These are phyloP conservation scores for Drosophila funebris DNA, from an alignment of 1,140 invertebrate genomes.

Conservation along the genomic window DNA sequence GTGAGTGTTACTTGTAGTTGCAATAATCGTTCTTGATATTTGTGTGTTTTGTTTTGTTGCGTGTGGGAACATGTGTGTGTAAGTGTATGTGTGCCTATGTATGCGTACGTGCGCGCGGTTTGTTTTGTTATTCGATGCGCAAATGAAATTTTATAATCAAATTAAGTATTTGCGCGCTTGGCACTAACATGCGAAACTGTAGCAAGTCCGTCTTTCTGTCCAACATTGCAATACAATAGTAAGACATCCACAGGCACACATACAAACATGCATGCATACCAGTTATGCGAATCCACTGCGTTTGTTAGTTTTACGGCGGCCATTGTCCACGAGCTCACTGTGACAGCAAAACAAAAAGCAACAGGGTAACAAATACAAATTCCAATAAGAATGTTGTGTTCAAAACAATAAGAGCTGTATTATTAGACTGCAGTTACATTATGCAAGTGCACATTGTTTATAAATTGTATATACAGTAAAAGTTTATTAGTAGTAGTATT, in stretches of 20 bases:
- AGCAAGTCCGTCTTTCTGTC: background rate
- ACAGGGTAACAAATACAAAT: constrained; percentile 5
- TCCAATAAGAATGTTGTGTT: background rate
- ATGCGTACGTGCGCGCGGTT: constrained; percentile 45
- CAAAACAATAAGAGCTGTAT: background rate
- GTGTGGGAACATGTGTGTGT: constrained; percentile 4
- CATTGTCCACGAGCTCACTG: background rate
- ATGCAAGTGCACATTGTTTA: constrained; percentile 12
- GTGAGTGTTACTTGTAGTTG: constrained; percentile 1
- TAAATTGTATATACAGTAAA: constrained; percentile 10
- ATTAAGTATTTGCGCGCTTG: constrained; percentile 45
- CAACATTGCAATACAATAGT: constrained; percentile 1
- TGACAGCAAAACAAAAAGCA: background rate
- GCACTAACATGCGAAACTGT: constrained; percentile 14
- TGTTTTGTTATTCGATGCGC: constrained; percentile 71
- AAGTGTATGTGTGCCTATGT: constrained; percentile 5
- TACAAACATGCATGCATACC: background rate
- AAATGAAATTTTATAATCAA: constrained; percentile 59
- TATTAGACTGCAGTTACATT: background rate
- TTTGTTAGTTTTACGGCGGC: constrained; percentile 3
- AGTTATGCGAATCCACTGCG: background rate
- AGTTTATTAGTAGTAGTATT: constrained; percentile 8
- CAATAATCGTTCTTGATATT: background rate
- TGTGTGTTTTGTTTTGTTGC: constrained; percentile 26
- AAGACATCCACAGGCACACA: background rate